Base-by-base conservation (phyloP, 2,888 invertebrate genomes). In the Atethmia centrago region DNA sequence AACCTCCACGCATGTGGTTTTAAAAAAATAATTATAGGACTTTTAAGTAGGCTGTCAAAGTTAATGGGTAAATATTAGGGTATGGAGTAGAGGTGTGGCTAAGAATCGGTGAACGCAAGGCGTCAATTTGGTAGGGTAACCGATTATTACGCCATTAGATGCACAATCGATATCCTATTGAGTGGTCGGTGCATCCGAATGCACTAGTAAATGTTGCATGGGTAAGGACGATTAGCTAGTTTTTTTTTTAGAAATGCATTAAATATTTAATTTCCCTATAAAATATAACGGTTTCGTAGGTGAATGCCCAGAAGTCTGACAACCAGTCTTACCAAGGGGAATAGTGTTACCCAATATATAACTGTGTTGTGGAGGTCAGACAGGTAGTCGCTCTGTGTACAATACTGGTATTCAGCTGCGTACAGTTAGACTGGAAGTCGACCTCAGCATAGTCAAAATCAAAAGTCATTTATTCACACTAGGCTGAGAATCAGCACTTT, bases 51-150 rank as follows among this genome's bases (percentile, higher is more conserved):
- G 90, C 95, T 95, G 96, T 95, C 96, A 95, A 91, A 95, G 83
- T 89, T 96, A 96, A 96, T 96, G 95, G 93, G 93, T 95, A 96
- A 96, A 96, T 96, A 95, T 95, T 93, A 94, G 95, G 92, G 91
- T 93, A 92, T 84, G 87, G 83, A 84, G 88, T 88, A 82, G 87
- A 86, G 87, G 90, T 90, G 91, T 90, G 91, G 91, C 90, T 83
- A 90, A 89, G 92, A 90, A 90, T 90, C 87, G 82, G 91, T 88
- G 91, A 90, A 88, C 88, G 88, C 86, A 90, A 94, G 95, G 95
- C 94, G 95, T 95, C 94, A 95, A 95, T 95, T 96, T 95, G 92
- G 86, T 88, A 89, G 88, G 93, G 90, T 93, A 94, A 92, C 95
- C 90, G 89, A 89, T 94, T 90, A 95, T 96, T 96, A 96, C 90